Percentiles rank a stretch among this genome's conserved stretches.
phyloP scores from a whole-genome alignment of 2,113 vertebrate species.

The Leptobrachium leishanense region DNA sequence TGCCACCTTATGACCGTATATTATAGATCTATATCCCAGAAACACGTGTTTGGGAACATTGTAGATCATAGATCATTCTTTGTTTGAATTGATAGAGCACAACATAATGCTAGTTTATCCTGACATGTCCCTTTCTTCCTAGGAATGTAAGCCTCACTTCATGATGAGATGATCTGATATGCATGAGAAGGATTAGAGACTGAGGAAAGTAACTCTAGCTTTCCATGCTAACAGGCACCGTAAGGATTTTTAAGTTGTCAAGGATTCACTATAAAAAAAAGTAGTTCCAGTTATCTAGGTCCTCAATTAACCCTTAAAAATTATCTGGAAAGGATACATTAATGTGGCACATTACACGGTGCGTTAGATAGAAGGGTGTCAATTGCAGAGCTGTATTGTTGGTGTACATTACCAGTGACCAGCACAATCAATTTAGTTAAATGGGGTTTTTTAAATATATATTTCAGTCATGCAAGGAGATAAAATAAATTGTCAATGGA shows the following conservation, averaged over 20 bases:
- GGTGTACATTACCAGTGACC: background rate
- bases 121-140: conserved; percentile 35
- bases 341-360: background rate
- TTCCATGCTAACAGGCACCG: conserved; percentile 16
- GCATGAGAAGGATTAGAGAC: conserved; percentile 35
- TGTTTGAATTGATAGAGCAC: conserved; percentile 42
- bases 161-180: conserved; percentile 48
- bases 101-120: conserved; percentile 43
- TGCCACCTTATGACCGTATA: conserved; percentile 45
- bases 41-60: conserved; percentile 30
- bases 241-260: background rate
- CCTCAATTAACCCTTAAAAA: background rate
- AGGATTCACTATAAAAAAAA: background rate
- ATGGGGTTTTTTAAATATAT: no score
- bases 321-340: background rate
- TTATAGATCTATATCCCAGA: conserved; percentile 30
- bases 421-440: no score
- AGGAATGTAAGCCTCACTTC: conserved; percentile 39
- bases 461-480: no score
- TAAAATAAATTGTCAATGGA: no score
- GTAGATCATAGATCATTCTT: conserved; percentile 15
- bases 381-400: background rate
- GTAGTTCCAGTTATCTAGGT: background rate
- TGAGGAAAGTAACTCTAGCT: conserved; percentile 30
- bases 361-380: background rate